Evolutionary conservation across 2,797 vertebrate species (phyloP).

Genomic region (Xenentodon cancila): DNA sequence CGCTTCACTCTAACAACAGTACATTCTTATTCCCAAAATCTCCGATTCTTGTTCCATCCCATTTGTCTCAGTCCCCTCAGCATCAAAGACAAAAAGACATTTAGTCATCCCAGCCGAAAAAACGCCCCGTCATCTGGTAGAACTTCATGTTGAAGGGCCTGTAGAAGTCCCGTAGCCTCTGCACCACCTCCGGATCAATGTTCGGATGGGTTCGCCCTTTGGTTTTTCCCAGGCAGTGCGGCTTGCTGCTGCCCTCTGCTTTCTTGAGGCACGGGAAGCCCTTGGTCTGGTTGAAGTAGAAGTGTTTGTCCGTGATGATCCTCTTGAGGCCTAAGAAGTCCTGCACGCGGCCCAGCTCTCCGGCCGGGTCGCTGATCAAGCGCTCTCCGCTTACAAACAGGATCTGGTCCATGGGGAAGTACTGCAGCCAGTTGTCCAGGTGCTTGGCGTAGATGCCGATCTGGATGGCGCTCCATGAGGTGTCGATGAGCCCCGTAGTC

Average conservation of each 20-base stretch:
- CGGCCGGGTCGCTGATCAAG: conserved; percentile 85
- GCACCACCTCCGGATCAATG: conserved; percentile 83
- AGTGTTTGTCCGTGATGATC: conserved; percentile 90
- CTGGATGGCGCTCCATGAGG: conserved; percentile 87
- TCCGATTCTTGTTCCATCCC: neutral
- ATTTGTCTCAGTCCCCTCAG: conserved; percentile 16
- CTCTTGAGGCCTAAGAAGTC: conserved; percentile 87
- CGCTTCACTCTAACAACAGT: conserved; percentile 10
- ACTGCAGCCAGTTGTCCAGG: conserved; percentile 89
- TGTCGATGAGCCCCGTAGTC: conserved; percentile 87
- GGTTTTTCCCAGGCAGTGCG: conserved; percentile 88
- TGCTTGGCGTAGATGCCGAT: conserved; percentile 90
- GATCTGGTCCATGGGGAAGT: conserved; percentile 86
- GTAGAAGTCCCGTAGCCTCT: conserved; percentile 85
- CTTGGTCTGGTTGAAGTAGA: conserved; percentile 91
- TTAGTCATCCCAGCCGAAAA: conserved; percentile 84
- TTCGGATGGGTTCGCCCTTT: conserved; percentile 87
- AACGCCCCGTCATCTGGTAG: conserved; percentile 86
- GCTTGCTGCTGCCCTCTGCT: conserved; percentile 88
- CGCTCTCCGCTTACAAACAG: conserved; percentile 87
- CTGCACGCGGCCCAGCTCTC: conserved; percentile 86
- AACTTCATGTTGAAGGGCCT: conserved; percentile 87
- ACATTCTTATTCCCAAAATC: conserved; percentile 8
- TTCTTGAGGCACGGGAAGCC: conserved; percentile 88
- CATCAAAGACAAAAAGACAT: conserved; percentile 28